These are phyloP conservation scores for Pseudomyrmex sp. DNA, from an alignment of 1,140 invertebrate genomes.

Conservation along the genomic window DNA sequence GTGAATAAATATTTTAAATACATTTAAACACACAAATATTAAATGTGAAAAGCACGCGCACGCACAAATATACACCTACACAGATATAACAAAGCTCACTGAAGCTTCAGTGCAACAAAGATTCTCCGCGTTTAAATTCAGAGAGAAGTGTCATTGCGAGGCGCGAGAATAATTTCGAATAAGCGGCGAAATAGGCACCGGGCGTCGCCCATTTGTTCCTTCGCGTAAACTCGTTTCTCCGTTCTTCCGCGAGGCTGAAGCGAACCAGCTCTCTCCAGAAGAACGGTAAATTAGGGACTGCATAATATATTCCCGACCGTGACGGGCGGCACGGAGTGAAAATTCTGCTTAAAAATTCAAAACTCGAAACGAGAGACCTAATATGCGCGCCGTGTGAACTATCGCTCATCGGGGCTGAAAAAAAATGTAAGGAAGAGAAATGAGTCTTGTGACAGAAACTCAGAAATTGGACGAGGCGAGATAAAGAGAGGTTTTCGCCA, in stretches of 20 bases:
- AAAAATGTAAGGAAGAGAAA: slow-evolving; percentile 47
- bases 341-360: slow-evolving; percentile 65
- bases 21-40: background rate
- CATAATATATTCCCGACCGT: slow-evolving; percentile 58
- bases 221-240: slow-evolving; percentile 41
- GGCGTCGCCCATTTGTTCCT: slow-evolving; percentile 49
- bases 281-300: slow-evolving; percentile 61
- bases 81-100: background rate
- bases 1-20: background rate
- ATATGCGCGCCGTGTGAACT: slow-evolving; percentile 58
- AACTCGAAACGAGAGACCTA: slow-evolving; percentile 62
- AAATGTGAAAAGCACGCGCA: background rate
- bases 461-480: slow-evolving; percentile 63
- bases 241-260: slow-evolving; percentile 27
- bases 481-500: slow-evolving; percentile 45
- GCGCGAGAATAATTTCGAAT: background rate
- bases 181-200: slow-evolving; percentile 23
- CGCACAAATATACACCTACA: background rate
- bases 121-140: background rate
- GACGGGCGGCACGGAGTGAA: slow-evolving; percentile 55
- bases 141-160: background rate
- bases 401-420: slow-evolving; percentile 47
- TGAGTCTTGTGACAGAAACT: slow-evolving; percentile 58
- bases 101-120: background rate
- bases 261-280: slow-evolving; percentile 32